Evolutionary conservation across 2,113 vertebrate species (phyloP), one percentile per base, ranked within the genome.

Genomic region (Elephas maximus): DNA sequence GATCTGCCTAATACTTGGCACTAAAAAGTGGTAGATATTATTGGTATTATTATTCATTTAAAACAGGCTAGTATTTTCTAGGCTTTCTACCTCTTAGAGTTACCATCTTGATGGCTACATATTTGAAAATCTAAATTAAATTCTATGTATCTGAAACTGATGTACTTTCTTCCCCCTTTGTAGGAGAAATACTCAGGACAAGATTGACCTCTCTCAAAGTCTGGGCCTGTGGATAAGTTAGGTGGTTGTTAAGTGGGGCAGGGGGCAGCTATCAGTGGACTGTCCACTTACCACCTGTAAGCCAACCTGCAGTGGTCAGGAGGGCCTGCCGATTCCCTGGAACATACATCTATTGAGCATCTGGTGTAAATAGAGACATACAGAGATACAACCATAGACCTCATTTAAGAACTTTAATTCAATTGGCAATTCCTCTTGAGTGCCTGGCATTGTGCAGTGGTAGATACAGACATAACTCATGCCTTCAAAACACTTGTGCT

Each of bases 61-160:
- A 71, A 76, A 71, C 48, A 41, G 23, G n/a, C 5, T 57, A 80
- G 23, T 71, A 1, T 63, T 69, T 71, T 93, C 33, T 51, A 26
- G 20, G 11, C 8, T 76, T 21, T 87, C 28, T 48, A 9, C 18
- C 37, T 65, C 10, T 82, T 45, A 69, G 67, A 96, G 15, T 23
- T 90, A 12, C 23, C 53, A 65, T 30, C 65, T 86, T 76, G 74
- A 53, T 78, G 63, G 5, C 18, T 51, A 71, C 30, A 37, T 62
- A 45, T 23, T 92, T 95, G 77, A 30, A 78, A 90, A 51, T 91
- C 4, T 80, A 48, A 91, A 57, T 77, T 24, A 81, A 82, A 92
- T 73, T 51, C 28, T 73, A 73, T n/a, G 24, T 71, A 14, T 51
- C 45, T 45, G 91, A 73, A 93, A 23, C 45, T 17, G 7, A 53